These are phyloP conservation scores for Dicycla oo DNA, from an alignment of 2,888 invertebrate genomes.

Conservation along the genomic window DNA sequence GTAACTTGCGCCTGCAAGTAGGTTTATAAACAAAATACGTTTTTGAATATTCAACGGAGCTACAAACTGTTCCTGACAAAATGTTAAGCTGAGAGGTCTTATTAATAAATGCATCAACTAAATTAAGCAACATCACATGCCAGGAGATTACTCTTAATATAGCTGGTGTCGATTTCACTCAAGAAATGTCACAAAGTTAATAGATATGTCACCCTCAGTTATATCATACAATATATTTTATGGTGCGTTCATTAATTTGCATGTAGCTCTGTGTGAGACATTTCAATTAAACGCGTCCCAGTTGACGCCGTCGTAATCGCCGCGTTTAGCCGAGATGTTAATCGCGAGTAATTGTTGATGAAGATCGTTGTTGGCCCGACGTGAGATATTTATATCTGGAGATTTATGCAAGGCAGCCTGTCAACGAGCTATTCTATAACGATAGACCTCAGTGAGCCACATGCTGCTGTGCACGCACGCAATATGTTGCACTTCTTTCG, in stretches of 20 bases:
- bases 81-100: slow-evolving; percentile 26
- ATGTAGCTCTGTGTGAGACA: slow-evolving; percentile 71
- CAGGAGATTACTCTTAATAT: slow-evolving; percentile 46
- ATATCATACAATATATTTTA: slow-evolving; percentile 67
- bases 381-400: slow-evolving; percentile 63
- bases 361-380: slow-evolving; percentile 62
- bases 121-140: slow-evolving; percentile 28
- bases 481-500: slow-evolving; percentile 36
- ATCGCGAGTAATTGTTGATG: slow-evolving; percentile 79
- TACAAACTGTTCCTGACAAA: background rate
- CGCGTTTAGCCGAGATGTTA: slow-evolving; percentile 70
- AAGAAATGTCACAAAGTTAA: slow-evolving; percentile 64
- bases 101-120: slow-evolving; percentile 32
- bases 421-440: slow-evolving; percentile 33
- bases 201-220: slow-evolving; percentile 65
- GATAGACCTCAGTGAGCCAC: slow-evolving; percentile 29
- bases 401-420: slow-evolving; percentile 66
- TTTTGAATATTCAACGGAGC: slow-evolving; percentile 16
- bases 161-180: slow-evolving; percentile 54
- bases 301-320: slow-evolving; percentile 72
- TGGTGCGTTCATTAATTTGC: slow-evolving; percentile 78
- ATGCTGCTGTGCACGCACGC: slow-evolving; percentile 31
- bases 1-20: too few species aligned
- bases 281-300: slow-evolving; percentile 78
- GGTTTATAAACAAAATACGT: background rate